Evolutionary conservation across 2,113 vertebrate species (phyloP).

Genomic region (Clarias macrocephalus): DNA sequence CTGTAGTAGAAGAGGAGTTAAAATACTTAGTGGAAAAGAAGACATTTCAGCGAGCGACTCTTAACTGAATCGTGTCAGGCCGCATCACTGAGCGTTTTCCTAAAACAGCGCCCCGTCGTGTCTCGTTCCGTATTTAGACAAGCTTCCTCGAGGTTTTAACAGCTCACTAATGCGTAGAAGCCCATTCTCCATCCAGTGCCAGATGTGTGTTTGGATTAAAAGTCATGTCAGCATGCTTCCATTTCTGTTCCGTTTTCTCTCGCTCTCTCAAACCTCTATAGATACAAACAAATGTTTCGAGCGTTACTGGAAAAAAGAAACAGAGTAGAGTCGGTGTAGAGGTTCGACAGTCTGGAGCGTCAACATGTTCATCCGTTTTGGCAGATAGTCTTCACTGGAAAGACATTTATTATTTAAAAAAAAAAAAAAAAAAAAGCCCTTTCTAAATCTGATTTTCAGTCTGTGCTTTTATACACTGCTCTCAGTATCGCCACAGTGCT

Average conservation of each 20-base stretch:
- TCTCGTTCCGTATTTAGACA: background rate
- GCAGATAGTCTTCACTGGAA: background rate
- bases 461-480: constrained; percentile 20
- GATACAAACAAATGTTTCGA: background rate
- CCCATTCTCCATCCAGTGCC: background rate
- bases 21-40: background rate
- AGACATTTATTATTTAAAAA: background rate
- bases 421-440: background rate
- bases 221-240: background rate
- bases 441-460: constrained; percentile 19
- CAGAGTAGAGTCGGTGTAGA: background rate
- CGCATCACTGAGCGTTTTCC: background rate
- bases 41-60: background rate
- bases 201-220: constrained; percentile 17
- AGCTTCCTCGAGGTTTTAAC: background rate
- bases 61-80: background rate
- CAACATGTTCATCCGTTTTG: background rate
- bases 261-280: background rate
- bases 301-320: background rate
- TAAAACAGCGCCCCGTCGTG: background rate
- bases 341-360: background rate
- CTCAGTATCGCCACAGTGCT: constrained; percentile 31
- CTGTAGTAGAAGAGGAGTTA: background rate
- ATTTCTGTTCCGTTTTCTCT: background rate
- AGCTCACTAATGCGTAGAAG: background rate